Base-by-base conservation (phyloP, 37 sponge, comb jelly and placozoan genomes). In the Amphimedon queenslandica region DNA sequence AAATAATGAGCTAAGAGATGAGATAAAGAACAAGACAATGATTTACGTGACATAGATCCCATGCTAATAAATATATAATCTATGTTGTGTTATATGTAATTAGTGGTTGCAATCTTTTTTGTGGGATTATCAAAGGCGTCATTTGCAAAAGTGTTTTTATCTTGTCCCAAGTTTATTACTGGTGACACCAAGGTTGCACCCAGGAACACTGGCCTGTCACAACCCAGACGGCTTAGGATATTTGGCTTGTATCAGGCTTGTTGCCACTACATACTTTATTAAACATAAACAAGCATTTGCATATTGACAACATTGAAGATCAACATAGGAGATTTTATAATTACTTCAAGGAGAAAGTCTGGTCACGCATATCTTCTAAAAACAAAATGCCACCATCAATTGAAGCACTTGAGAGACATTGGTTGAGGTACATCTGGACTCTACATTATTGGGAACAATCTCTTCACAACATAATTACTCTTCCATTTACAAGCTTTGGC, bases 101-200 rank as follows among this genome's bases (percentile, higher is more conserved):
- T n/a, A 53, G 41, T 53, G 77, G 77, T 35, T 77, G 77, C 63
- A 25, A 66, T 57, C 23, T 77, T 77, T 32, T 77, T 77, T 30
- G 53, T 3, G n/a, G 68, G 68, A 10, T 18, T 77, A 28, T 67
- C 68, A 11, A 77, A 67, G 47, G 57, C 69, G 27, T 53, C 77
- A 5, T 77, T 77, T 38, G 6, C 13, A 8, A 68, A 33, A 35
- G 38, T 20, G 24, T 33, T 68, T 37, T 68, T 35, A 13, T 8
- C 29, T 33, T 11, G 13, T 68, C 37, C 69, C 30, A 8, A 10
- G 10, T 68, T 68, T 33, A 68, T 68, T n/a, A 23, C 39, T 10
- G 69, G 39, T 11, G 23, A 68, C 8, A 36, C 40, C 6, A 20
- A 23, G 4, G 69, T 11, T 33, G 6, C 6, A 38, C 40, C n/a